Evolutionary conservation across 2,797 vertebrate genomes (phyloP).

Genomic region (Micromesistius poutassou): DNA sequence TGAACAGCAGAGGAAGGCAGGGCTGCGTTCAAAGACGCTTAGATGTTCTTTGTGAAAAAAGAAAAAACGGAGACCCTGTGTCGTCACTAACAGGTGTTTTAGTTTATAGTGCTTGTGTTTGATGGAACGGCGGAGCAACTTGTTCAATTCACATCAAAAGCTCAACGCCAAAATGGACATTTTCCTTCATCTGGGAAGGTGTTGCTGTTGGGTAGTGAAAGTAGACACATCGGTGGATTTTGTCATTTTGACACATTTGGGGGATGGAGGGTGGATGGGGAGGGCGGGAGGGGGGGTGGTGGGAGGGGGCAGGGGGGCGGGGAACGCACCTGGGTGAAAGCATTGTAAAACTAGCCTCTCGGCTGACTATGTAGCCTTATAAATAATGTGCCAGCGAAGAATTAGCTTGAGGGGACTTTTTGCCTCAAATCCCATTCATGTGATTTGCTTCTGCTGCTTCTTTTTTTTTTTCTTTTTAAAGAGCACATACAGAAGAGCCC

Average conservation of each 20-base stretch:
- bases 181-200: background rate
- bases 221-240: background rate
- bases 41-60: constrained; percentile 55
- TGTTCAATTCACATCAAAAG: constrained; percentile 42
- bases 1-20: constrained; percentile 30
- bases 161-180: background rate
- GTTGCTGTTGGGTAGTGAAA: background rate
- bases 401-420: constrained; percentile 38
- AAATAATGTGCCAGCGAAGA: constrained; percentile 50
- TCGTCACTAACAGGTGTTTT: constrained; percentile 59
- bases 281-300: no score
- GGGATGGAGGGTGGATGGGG: no score
- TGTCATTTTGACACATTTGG: no score
- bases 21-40: constrained; percentile 50
- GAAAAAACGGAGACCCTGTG: background rate
- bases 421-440: constrained; percentile 11
- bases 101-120: constrained; percentile 45
- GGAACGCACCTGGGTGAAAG: constrained; percentile 20
- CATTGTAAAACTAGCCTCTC: constrained; percentile 37
- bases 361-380: constrained; percentile 28
- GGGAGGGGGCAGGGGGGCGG: no score
- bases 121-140: constrained; percentile 33
- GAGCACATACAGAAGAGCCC: background rate
- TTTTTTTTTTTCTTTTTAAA: background rate
- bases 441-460: background rate